Percentiles rank a stretch among this genome's conserved stretches.
phyloP scores from a whole-genome alignment of 2,888 invertebrate genomes.

The Ophion ellenae region DNA sequence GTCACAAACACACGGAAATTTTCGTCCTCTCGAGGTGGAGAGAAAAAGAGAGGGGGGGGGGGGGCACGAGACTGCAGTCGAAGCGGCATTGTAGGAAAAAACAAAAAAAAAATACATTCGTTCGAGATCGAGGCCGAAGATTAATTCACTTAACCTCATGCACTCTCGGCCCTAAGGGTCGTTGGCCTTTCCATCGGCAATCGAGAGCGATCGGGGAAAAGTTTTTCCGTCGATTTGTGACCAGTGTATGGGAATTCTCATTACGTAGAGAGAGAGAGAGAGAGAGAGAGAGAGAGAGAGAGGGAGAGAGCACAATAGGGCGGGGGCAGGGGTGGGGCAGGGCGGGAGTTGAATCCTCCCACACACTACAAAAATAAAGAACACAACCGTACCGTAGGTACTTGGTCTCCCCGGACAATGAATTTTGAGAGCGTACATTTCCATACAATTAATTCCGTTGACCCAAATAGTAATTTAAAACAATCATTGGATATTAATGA shows the following conservation, averaged over 20 bases:
- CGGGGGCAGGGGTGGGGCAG: too few species aligned
- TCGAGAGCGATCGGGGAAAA: slow-evolving; percentile 9
- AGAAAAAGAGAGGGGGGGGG: background rate
- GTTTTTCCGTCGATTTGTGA: slow-evolving; percentile 22
- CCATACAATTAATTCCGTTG: too few species aligned
- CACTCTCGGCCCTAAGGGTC: slow-evolving; percentile 33
- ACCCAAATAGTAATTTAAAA: too few species aligned
- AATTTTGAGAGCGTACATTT: too few species aligned
- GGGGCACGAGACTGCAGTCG: slow-evolving; percentile 22
- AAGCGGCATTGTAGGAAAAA: slow-evolving; percentile 19
- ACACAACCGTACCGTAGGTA: too few species aligned
- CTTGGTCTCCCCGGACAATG: too few species aligned
- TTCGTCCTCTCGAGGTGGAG: background rate
- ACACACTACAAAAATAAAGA: background rate
- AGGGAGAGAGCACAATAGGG: too few species aligned
- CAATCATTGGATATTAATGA: too few species aligned
- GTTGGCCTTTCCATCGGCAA: slow-evolving; percentile 23
- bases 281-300: background rate
- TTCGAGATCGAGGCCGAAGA: slow-evolving; percentile 63
- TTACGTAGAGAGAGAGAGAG: background rate
- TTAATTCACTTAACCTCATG: slow-evolving; percentile 64
- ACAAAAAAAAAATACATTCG: slow-evolving; percentile 4
- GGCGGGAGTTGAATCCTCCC: too few species aligned
- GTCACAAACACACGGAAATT: slow-evolving; percentile 21
- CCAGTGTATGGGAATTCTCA: slow-evolving; percentile 4